Conservation (phyloP, 2,113 vertebrate species). For the Oenanthe oenanthe region DNA sequence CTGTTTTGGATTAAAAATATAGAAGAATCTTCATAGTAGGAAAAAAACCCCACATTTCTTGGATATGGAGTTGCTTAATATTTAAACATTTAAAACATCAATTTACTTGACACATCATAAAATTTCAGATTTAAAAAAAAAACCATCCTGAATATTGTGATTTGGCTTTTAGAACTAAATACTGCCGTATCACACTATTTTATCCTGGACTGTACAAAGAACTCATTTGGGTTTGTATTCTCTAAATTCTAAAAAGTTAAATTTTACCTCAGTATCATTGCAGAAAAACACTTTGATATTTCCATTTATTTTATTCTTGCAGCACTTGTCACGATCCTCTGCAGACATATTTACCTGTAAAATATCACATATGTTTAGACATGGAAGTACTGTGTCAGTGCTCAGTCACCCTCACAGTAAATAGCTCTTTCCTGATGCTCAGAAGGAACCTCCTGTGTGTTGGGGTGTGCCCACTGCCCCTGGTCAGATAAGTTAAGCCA, state of each 20-base stretch:
- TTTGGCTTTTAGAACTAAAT: background rate
- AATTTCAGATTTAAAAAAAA: background rate
- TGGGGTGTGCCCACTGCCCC: background rate
- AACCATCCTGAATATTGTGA: background rate
- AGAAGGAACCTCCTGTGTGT: background rate
- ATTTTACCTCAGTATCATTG: conserved; percentile 62
- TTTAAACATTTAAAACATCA: background rate
- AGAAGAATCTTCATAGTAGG: background rate
- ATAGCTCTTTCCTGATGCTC: background rate
- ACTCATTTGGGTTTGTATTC: background rate
- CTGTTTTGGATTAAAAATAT: background rate
- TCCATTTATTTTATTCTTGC: background rate
- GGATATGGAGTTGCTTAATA: background rate
- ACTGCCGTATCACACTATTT: background rate
- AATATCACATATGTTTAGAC: background rate
- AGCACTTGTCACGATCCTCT: conserved; percentile 42
- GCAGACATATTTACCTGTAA: conserved; percentile 64
- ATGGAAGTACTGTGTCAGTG: background rate
- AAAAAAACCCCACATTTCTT: background rate
- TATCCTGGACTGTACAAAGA: background rate
- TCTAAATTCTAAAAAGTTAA: background rate
- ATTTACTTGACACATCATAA: background rate
- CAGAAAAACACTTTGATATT: conserved; percentile 41
- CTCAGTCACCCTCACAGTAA: background rate
- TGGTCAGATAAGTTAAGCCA: background rate